Evolutionary conservation across 1,140 invertebrate species (phyloP).

Genomic region (Nephila pilipes): DNA sequence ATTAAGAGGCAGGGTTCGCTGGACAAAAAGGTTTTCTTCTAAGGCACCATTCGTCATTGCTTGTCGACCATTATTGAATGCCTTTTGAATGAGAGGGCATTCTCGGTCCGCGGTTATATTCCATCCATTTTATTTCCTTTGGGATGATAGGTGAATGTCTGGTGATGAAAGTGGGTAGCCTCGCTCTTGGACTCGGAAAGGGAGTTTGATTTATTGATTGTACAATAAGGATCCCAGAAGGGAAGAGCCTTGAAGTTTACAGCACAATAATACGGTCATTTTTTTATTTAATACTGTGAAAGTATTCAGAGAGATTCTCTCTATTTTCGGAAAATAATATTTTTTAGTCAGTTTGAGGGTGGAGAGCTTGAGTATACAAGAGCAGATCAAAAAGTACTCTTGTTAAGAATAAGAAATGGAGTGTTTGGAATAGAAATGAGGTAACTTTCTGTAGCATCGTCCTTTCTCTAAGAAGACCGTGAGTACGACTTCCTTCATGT

Average conservation of each 20-base stretch:
- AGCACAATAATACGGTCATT: background rate
- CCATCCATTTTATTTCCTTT: slow-evolving; percentile 38
- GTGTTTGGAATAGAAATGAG: no score
- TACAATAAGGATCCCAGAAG: background rate
- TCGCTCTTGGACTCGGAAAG: background rate
- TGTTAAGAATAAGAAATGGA: no score
- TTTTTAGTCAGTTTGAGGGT: no score
- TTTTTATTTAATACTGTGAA: no score
- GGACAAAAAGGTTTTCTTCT: slow-evolving; percentile 67
- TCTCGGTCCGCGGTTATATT: background rate
- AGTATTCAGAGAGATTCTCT: no score
- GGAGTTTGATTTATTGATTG: slow-evolving; percentile 56
- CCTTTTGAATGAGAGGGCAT: slow-evolving; percentile 61
- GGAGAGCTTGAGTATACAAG: no score
- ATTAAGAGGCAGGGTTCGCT: slow-evolving; percentile 39
- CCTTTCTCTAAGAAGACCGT: no score
- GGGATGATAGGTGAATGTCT: background rate
- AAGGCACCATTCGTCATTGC: slow-evolving; percentile 39
- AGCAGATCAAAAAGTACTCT: no score
- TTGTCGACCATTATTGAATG: slow-evolving; percentile 63
- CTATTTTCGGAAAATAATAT: no score
- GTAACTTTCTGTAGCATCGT: no score
- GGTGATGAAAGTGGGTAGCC: background rate
- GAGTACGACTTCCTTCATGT: no score
- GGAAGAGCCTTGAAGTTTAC: slow-evolving; percentile 5